These are phyloP conservation scores for Erpornis zantholeuca DNA, from an alignment of 2,113 vertebrate species.

Conservation along the genomic window DNA sequence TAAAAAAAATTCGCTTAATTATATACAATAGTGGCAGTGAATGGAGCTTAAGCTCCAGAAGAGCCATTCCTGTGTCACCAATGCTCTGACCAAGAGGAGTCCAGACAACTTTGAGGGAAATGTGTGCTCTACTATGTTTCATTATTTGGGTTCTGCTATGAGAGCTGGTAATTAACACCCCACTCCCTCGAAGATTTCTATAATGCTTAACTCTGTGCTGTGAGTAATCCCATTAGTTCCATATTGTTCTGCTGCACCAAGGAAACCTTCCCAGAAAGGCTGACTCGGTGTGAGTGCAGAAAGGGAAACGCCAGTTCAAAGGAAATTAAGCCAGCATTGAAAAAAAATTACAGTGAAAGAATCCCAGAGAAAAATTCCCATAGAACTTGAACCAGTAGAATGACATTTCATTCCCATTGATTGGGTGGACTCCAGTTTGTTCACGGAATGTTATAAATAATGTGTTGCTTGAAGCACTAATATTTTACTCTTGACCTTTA, in stretches of 20 bases:
- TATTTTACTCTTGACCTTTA: neutral
- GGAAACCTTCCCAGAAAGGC: neutral
- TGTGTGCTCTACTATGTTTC: neutral
- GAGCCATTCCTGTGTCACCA: neutral
- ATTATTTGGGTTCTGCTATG: neutral
- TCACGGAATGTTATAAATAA: neutral
- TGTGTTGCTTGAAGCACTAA: neutral
- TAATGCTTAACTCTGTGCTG: neutral
- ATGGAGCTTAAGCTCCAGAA: neutral
- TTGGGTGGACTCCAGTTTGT: neutral
- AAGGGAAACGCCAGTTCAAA: constrained; percentile 4
- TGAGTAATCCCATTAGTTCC: constrained; percentile 35
- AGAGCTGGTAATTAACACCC: neutral
- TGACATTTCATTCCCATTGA: neutral
- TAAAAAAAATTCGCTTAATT: neutral
- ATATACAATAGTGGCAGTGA: neutral
- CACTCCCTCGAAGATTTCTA: neutral
- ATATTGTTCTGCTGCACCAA: neutral
- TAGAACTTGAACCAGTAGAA: neutral
- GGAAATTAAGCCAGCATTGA: neutral
- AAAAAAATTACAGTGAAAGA: neutral
- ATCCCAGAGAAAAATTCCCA: neutral
- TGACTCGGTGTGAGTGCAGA: neutral
- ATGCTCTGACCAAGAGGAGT: neutral
- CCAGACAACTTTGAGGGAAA: neutral